These are phyloP conservation scores for Imbricaverruca yamaguchii DNA, from an alignment of 2,888 invertebrate genomes.

Conservation along the genomic window DNA sequence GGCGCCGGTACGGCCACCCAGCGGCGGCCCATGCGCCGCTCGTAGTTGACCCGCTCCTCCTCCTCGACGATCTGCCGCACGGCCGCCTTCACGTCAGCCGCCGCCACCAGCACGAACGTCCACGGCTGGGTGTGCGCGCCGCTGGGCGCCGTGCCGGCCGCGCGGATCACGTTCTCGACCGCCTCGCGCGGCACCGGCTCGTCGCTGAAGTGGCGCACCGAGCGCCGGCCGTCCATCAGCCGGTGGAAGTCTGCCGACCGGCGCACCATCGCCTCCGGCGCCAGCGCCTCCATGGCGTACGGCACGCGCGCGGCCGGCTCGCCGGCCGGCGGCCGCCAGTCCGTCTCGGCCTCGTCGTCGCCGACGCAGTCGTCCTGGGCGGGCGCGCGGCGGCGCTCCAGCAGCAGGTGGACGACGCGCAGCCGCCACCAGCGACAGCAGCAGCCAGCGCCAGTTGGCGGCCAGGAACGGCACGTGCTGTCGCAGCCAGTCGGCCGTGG, in stretches of 20 bases:
- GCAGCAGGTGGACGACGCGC: not conserved
- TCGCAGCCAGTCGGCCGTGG: not conserved
- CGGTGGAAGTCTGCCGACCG: constrained; percentile 58
- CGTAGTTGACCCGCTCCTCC: constrained; percentile 79
- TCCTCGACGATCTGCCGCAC: constrained; percentile 63
- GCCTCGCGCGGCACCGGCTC: constrained; percentile 65
- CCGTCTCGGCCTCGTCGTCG: not conserved
- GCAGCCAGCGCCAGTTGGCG: not conserved
- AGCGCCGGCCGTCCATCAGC: constrained; percentile 63
- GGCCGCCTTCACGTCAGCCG: constrained; percentile 55
- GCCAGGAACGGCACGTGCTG: not conserved
- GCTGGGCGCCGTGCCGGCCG: constrained; percentile 84
- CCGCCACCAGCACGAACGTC: constrained; percentile 73
- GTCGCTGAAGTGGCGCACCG: constrained; percentile 66
- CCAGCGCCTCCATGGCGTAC: constrained; percentile 34
- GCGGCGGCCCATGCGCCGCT: constrained; percentile 68
- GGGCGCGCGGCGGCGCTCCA: not conserved
- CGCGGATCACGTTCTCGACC: constrained; percentile 67
- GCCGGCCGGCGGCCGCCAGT: not conserved
- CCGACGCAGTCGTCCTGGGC: not conserved
- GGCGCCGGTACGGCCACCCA: constrained; percentile 76
- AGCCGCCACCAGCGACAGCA: not conserved
- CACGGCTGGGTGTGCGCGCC: constrained; percentile 92
- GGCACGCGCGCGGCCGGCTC: not conserved
- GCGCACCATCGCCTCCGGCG: constrained; percentile 52